A percentile compares a stretch with the other conserved stretches of the same genome.
Evolutionary conservation across 2,797 vertebrate species (phyloP).

Genomic region (Pelodytes ibericus): DNA sequence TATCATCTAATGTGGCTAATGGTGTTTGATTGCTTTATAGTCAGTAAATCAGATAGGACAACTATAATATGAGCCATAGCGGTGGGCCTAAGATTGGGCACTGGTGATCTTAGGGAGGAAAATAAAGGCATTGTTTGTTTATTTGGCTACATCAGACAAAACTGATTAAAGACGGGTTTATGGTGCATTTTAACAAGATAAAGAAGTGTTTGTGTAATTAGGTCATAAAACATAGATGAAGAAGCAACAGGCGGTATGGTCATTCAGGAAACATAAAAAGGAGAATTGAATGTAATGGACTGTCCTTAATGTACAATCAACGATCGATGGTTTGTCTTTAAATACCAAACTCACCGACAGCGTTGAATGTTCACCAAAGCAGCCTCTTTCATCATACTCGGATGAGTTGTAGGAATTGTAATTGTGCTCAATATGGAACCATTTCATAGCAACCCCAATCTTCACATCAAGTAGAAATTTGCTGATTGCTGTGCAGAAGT

Average conservation of each 20-base stretch:
- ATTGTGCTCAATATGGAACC: too few species aligned
- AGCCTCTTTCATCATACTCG: slow-evolving; percentile 63
- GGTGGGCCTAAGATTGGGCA: too few species aligned
- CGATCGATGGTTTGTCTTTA: slow-evolving; percentile 99
- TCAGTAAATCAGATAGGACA: too few species aligned
- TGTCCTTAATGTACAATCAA: slow-evolving; percentile 98
- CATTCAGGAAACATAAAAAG: background rate
- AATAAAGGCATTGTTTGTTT: background rate
- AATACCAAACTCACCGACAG: slow-evolving; percentile 98
- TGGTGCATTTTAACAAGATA: background rate
- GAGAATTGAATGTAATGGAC: slow-evolving; percentile 38
- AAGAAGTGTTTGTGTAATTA: background rate
- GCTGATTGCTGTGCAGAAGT: too few species aligned
- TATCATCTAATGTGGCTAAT: too few species aligned
- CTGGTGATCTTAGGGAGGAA: background rate
- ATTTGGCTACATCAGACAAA: background rate
- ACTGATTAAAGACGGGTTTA: too few species aligned
- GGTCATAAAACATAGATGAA: background rate
- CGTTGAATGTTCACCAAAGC: slow-evolving; percentile 95
- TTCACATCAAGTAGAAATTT: too few species aligned
- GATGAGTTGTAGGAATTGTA: background rate
- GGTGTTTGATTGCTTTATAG: too few species aligned
- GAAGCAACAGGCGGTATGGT: background rate
- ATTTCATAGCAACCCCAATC: background rate
- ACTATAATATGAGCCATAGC: too few species aligned